These are phyloP conservation scores for Ephialtes manifestator DNA, from an alignment of 2,888 invertebrate genomes.

Conservation along the genomic window DNA sequence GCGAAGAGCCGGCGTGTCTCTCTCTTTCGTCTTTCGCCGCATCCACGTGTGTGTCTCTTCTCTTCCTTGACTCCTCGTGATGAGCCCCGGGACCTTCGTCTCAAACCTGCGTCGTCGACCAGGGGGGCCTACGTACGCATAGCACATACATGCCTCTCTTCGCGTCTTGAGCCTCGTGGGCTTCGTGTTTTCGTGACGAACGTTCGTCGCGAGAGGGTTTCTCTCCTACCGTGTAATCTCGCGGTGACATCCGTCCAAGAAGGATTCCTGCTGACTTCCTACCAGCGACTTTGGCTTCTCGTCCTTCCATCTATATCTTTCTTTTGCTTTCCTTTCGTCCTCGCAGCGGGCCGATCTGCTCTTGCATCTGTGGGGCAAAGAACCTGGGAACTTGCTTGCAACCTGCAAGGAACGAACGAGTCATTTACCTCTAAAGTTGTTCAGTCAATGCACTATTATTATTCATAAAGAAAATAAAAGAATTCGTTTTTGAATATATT, in stretches of 20 bases:
- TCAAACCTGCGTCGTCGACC: conserved; percentile 18
- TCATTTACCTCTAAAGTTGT: conserved; percentile 24
- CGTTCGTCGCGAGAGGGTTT: conserved; percentile 51
- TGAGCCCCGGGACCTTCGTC: conserved; percentile 30
- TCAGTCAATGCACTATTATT: conserved; percentile 22
- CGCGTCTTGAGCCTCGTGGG: conserved; percentile 37
- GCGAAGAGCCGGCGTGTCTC: conserved; percentile 39
- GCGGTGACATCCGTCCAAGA: conserved; percentile 61
- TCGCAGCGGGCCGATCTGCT: conserved; percentile 29
- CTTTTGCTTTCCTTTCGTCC: conserved; percentile 38
- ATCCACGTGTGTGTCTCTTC: conserved; percentile 21
- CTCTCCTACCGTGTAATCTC: conserved; percentile 59
- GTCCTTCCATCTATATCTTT: conserved; percentile 30
- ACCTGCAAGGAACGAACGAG: conserved; percentile 31
- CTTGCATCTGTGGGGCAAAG: conserved; percentile 50
- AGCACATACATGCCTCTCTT: conserved; percentile 18
- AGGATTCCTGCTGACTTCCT: conserved; percentile 65
- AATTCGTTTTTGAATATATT: neutral
- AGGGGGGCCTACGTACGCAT: conserved; percentile 27
- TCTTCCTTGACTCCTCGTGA: conserved; percentile 22
- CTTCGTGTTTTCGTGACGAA: conserved; percentile 59
- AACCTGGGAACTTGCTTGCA: conserved; percentile 52
- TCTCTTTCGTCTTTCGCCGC: conserved; percentile 37
- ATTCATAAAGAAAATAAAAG: neutral
- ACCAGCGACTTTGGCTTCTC: conserved; percentile 25